Evolutionary conservation across 2,797 vertebrate species (phyloP).

Genomic region (Falco cherrug): DNA sequence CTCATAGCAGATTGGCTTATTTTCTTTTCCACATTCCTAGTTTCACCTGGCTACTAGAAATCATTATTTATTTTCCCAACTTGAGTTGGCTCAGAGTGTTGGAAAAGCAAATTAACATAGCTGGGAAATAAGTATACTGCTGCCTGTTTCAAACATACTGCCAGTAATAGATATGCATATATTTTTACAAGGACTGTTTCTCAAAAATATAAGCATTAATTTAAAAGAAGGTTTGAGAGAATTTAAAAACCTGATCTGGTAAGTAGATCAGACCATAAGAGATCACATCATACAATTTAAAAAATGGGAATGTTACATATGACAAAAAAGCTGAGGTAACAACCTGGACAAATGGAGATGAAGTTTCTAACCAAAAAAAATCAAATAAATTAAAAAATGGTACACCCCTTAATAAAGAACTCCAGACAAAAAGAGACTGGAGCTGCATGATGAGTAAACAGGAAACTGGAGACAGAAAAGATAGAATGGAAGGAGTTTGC

Average conservation of each 20-base stretch:
- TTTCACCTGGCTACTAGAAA: neutral
- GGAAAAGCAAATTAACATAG: neutral
- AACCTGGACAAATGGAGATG: neutral
- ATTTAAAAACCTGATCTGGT: neutral
- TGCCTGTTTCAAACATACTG: neutral
- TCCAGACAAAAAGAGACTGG: neutral
- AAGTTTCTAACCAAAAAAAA: neutral
- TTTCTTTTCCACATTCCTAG: neutral
- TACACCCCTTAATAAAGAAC: neutral
- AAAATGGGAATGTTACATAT: neutral
- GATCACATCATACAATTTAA: neutral
- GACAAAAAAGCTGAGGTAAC: neutral
- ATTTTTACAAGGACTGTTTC: neutral
- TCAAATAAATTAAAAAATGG: neutral
- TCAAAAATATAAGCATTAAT: neutral
- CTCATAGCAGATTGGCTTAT: neutral
- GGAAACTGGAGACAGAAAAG: conserved; percentile 5
- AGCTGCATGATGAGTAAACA: conserved; percentile 17
- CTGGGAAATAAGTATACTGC: neutral
- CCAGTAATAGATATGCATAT: neutral
- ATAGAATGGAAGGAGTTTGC: neutral
- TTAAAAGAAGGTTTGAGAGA: neutral
- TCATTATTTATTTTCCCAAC: neutral
- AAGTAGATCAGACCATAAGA: neutral
- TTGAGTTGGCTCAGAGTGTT: neutral